Percentiles rank a stretch among this genome's conserved stretches.
These are phyloP conservation scores for Drosophila nigromelanica DNA, from an alignment of 1,140 invertebrate species.

Conservation along the genomic window DNA sequence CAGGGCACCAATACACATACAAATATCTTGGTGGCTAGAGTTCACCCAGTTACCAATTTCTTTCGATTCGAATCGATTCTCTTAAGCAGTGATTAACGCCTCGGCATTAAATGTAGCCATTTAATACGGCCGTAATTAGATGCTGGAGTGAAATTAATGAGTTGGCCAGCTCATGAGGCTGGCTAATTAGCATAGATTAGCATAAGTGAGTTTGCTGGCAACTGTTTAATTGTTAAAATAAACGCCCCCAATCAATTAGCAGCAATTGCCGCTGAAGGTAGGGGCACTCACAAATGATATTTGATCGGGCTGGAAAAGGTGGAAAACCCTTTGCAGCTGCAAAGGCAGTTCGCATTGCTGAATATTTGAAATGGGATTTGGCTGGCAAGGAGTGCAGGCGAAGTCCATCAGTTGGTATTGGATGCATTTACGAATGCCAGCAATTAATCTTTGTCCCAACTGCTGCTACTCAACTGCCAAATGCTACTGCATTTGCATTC, in stretches of 20 bases:
- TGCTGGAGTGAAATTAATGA: constrained; percentile 22
- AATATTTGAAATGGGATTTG: constrained; percentile 31
- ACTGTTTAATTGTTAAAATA: constrained; percentile 36
- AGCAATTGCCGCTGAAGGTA: not conserved
- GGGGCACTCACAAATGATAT: not conserved
- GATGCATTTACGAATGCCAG: not conserved
- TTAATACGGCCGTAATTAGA: constrained; percentile 24
- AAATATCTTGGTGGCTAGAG: not conserved
- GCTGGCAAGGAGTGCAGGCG: constrained; percentile 11
- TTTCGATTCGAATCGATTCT: not conserved
- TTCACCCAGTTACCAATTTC: not conserved
- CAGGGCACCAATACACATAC: not conserved
- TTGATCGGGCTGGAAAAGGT: not conserved
- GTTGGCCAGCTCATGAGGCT: constrained; percentile 4
- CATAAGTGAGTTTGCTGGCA: constrained; percentile 32
- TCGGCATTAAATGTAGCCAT: not conserved
- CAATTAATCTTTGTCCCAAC: constrained; percentile 33
- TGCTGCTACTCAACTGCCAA: constrained; percentile 1
- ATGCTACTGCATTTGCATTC: not conserved
- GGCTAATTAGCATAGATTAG: constrained; percentile 44
- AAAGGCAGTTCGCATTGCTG: constrained; percentile 1
- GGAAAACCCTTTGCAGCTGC: constrained; percentile 1
- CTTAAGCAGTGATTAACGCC: constrained; percentile 19
- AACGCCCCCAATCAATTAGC: constrained; percentile 26
- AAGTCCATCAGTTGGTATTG: constrained; percentile 4